Conservation (phyloP, 2,113 vertebrate species). For the Stigmatopora argus region DNA sequence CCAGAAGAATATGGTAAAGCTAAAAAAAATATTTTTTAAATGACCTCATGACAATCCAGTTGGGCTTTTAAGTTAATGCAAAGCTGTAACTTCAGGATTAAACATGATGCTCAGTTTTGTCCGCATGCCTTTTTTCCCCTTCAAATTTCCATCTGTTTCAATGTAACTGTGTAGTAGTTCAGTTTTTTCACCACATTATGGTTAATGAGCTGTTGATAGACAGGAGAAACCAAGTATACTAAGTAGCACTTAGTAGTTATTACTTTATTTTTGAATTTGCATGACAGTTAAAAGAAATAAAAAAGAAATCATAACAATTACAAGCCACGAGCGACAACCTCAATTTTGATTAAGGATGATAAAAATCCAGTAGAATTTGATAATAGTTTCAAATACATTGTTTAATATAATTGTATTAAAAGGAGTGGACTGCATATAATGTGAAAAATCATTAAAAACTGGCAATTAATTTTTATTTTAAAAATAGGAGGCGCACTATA, state of each 20-base stretch:
- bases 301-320: background rate
- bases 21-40: slow-evolving; percentile 33
- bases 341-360: background rate
- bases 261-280: background rate
- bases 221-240: no score
- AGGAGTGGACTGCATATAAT: background rate
- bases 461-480: no score
- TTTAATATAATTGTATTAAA: background rate
- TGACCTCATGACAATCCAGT: slow-evolving; percentile 28
- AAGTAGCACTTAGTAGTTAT: background rate
- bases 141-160: background rate
- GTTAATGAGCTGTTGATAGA: background rate
- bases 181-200: background rate
- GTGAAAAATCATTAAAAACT: background rate
- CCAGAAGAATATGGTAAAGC: slow-evolving; percentile 30
- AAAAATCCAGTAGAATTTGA: background rate
- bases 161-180: background rate
- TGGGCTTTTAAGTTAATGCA: slow-evolving; percentile 12
- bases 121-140: background rate
- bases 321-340: background rate
- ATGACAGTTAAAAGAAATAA: background rate
- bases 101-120: slow-evolving; percentile 5
- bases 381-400: background rate
- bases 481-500: no score
- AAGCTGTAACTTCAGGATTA: background rate